Evolutionary conservation across 2,113 vertebrate species (phyloP), one percentile per base, ranked within the genome.

Genomic region (Rhinopomastus cyanomelas): DNA sequence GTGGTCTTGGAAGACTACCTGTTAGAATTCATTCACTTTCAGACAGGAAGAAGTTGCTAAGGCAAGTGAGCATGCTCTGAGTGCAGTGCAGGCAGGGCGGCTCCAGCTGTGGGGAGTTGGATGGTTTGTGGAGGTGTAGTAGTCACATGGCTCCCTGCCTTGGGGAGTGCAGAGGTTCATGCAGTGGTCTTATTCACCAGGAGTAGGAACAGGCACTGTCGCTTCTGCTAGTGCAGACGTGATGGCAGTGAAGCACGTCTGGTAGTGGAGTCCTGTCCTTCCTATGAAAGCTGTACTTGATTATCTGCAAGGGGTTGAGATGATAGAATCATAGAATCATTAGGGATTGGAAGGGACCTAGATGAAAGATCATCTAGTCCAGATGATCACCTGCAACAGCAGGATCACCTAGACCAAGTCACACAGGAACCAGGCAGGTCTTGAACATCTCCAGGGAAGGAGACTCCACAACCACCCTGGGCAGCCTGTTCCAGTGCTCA

Each of bases 11-110:
- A 44, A 25, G 55, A 5, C 11, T 16, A 4, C 8, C 17, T 49
- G 13, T 65, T 34, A 7, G 27, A 32, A 34, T 59, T 73, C 5
- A 3, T 2, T 1, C 0, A 0, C 19, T 71, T 32, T 71, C 9
- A 8, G 46, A 8, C 3, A 12, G 52, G 42, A 30, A 57, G 34
- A 30, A 62, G 53, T 8, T 68, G 55, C 32, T 17, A 8, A 12
- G 46, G 18, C 4, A 2, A 27, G 0, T 0, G n/a, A 59, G 34
- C 15, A 3, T 1, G 9, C 10, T n/a, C 46, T 26, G 36, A 8
- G 37, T 18, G 61, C 53, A 4, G 29, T 2, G 26, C 5, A 37
- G n/a, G 73, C 51, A 49, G 46, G 39, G 55, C 39, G 52, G 62
- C 64, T 64, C 26, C 27, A 23, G 88, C 36, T 0, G 0, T 5